Percentiles rank a stretch among this genome's conserved stretches.
phyloP scores from a whole-genome alignment of 2,888 invertebrate species.

The Chrysomela aeneicollis region DNA sequence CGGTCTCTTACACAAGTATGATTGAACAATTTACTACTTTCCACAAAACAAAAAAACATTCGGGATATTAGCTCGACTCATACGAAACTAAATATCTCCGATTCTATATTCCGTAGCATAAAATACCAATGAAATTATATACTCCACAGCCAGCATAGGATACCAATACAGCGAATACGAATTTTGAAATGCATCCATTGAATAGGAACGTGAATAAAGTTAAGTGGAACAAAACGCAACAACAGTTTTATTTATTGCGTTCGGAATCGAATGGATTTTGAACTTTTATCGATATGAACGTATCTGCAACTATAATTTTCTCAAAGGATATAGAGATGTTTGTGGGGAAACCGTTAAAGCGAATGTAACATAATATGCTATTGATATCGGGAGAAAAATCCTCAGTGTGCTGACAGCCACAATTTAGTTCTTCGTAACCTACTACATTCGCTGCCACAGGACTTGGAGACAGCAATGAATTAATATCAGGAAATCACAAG shows the following conservation, averaged over 20 bases:
- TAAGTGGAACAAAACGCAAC: constrained; percentile 35
- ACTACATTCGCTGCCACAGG: background rate
- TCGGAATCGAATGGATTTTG: constrained; percentile 25
- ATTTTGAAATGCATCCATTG: constrained; percentile 29
- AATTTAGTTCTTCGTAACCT: constrained; percentile 13
- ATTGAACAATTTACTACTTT: background rate
- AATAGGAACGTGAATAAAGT: constrained; percentile 31
- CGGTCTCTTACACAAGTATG: background rate
- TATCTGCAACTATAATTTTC: constrained; percentile 27
- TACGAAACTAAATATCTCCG: constrained; percentile 6
- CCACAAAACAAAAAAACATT: background rate
- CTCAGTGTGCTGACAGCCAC: background rate
- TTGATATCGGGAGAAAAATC: constrained; percentile 7
- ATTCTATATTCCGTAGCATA: constrained; percentile 13
- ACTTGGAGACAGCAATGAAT: constrained; percentile 4
- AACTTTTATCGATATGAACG: constrained; percentile 27
- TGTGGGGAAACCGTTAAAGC: constrained; percentile 24
- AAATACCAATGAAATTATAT: constrained; percentile 33
- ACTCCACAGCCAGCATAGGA: no score
- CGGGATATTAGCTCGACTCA: background rate
- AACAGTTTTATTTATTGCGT: constrained; percentile 30
- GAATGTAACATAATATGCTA: constrained; percentile 16
- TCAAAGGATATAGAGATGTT: constrained; percentile 30
- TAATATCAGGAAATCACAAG: constrained; percentile 9
- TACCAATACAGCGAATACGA: constrained; percentile 31